Conservation (phyloP, 2,888 invertebrate species). For the Leptinotarsa rubiginosa region DNA sequence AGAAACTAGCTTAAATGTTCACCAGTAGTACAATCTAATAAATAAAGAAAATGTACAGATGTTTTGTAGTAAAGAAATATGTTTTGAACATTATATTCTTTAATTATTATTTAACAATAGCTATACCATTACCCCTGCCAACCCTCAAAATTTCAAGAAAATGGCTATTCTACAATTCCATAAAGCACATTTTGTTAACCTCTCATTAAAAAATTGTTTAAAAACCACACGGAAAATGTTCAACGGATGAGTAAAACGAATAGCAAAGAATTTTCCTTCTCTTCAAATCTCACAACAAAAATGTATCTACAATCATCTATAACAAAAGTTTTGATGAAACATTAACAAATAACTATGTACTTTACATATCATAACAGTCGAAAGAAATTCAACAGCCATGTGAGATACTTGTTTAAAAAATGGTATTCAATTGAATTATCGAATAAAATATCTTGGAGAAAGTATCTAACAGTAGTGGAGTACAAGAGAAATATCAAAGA, state of each 20-base stretch:
- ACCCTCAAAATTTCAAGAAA: constrained; percentile 57
- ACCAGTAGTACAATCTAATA: constrained; percentile 60
- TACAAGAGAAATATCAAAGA: background rate
- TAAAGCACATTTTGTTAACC: constrained; percentile 56
- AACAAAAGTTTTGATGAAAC: constrained; percentile 19
- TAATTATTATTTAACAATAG: constrained; percentile 57
- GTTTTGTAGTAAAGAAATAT: constrained; percentile 57
- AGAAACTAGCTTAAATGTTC: constrained; percentile 57
- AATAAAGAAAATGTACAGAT: constrained; percentile 59
- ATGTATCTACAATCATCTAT: background rate
- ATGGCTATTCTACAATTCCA: constrained; percentile 54
- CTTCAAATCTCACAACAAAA: constrained; percentile 10
- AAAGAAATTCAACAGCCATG: constrained; percentile 61
- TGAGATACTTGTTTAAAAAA: constrained; percentile 36
- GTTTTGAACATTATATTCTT: constrained; percentile 56
- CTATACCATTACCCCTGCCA: constrained; percentile 59
- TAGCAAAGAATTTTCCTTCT: no score
- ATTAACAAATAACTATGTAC: constrained; percentile 30
- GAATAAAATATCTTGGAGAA: no score
- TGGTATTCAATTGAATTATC: background rate
- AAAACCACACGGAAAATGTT: background rate
- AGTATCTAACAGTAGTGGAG: background rate
- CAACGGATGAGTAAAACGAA: background rate
- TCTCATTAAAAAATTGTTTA: constrained; percentile 49
- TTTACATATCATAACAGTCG: constrained; percentile 51